A percentile compares a stretch with the other conserved stretches of the same genome.
Conservation (phyloP, 2,797 vertebrate genomes). For the Rhadinocentrus ornatus region DNA sequence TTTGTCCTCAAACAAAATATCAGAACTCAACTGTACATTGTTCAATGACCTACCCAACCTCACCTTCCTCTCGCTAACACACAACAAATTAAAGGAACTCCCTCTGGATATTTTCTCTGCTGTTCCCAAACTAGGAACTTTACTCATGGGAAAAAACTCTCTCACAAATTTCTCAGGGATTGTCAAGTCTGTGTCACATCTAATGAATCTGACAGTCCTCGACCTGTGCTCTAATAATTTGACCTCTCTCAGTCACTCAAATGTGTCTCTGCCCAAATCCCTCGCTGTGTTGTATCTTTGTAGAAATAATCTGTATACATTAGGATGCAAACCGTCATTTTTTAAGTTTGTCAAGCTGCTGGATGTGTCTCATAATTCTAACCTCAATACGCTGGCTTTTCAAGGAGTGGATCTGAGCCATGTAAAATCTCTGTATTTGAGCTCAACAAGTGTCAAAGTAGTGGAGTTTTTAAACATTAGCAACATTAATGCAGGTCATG, state of each 20-base stretch:
- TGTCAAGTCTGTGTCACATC: constrained; percentile 65
- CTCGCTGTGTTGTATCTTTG: constrained; percentile 68
- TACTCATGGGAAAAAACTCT: constrained; percentile 70
- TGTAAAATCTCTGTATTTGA: constrained; percentile 64
- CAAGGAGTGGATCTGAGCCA: constrained; percentile 65
- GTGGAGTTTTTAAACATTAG: constrained; percentile 68
- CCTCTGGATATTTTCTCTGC: constrained; percentile 72
- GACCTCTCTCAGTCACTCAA: constrained; percentile 70
- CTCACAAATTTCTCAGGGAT: constrained; percentile 74
- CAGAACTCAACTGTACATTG: constrained; percentile 46
- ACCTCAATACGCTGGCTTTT: constrained; percentile 66
- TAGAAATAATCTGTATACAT: constrained; percentile 68
- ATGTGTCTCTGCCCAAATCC: constrained; percentile 67
- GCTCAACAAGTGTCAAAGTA: constrained; percentile 69
- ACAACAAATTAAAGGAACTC: constrained; percentile 73
- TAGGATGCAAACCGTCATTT: constrained; percentile 68
- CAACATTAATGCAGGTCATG: constrained; percentile 50
- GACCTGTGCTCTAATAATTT: constrained; percentile 78
- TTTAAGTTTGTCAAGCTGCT: constrained; percentile 60
- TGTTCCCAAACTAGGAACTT: constrained; percentile 57
- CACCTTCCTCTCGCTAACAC: constrained; percentile 67
- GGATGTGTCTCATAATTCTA: constrained; percentile 78
- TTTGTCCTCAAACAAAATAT: constrained; percentile 75
- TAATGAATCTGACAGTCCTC: constrained; percentile 58
- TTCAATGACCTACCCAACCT: constrained; percentile 79